Evolutionary conservation across 2,888 invertebrate genomes (phyloP).

Genomic region (Aquatica leii): DNA sequence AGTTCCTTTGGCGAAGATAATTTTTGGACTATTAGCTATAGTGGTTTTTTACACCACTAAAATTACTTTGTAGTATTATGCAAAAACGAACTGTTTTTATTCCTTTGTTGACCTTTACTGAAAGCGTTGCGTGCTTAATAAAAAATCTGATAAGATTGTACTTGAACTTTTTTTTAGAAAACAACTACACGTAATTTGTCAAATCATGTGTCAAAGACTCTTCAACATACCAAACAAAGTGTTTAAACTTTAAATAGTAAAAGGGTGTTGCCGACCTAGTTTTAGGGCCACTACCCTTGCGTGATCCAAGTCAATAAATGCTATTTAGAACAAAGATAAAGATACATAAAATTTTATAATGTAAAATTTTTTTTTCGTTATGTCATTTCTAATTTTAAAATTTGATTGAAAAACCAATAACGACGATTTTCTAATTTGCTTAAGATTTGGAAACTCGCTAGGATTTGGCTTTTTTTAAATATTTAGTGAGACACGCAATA

Average conservation of each 20-base stretch:
- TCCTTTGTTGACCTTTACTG: neutral
- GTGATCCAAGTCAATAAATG: slow-evolving; percentile 23
- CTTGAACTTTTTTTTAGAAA: neutral
- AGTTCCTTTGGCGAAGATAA: too few relatives aligned
- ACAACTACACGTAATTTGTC: too few relatives aligned
- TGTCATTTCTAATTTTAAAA: neutral
- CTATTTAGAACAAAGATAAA: slow-evolving; percentile 19
- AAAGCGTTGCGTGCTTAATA: neutral
- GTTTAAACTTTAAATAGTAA: slow-evolving; percentile 1
- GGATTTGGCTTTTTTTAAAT: neutral
- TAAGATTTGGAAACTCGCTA: neutral
- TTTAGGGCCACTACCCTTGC: slow-evolving; percentile 26
- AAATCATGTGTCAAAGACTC: too few relatives aligned
- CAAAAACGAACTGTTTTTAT: neutral
- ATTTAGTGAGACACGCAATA: neutral
- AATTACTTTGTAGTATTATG: too few relatives aligned
- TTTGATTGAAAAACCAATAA: neutral
- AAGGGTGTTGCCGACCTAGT: slow-evolving; percentile 19
- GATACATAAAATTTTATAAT: neutral
- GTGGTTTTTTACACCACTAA: too few relatives aligned
- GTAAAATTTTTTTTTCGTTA: too few relatives aligned
- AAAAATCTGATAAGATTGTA: slow-evolving; percentile 2
- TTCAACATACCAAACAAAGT: too few relatives aligned
- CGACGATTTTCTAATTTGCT: neutral
- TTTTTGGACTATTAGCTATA: too few relatives aligned